phyloP scores from a whole-genome alignment of 2,797 vertebrate species.

The Gymnodraco acuticeps region DNA sequence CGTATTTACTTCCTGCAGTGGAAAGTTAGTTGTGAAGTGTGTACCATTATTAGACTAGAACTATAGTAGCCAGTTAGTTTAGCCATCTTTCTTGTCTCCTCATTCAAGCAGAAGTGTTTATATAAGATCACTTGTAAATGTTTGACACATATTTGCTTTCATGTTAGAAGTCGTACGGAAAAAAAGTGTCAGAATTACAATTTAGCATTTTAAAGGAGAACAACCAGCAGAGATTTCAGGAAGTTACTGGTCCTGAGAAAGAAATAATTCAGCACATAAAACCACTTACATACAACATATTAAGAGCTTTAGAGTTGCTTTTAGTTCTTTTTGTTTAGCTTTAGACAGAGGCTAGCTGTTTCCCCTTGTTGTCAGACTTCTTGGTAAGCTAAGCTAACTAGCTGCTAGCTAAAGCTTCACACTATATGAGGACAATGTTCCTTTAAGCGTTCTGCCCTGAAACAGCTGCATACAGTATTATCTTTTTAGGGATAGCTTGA shows the following conservation, averaged over 20 bases:
- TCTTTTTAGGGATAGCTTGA: slow-evolving; percentile 12
- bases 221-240: background rate
- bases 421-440: background rate
- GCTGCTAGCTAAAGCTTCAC: background rate
- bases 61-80: background rate
- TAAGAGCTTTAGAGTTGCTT: background rate
- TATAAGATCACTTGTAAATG: background rate
- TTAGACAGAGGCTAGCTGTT: background rate
- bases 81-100: background rate
- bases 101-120: background rate
- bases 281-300: background rate
- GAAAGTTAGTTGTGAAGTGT: background rate
- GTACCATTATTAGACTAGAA: background rate
- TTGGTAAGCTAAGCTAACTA: background rate
- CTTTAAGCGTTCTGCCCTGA: slow-evolving; percentile 3
- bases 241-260: background rate
- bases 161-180: background rate
- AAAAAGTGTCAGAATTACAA: background rate
- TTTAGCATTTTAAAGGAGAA: background rate
- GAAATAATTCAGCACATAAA: background rate
- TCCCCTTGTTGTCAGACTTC: background rate
- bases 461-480: slow-evolving; percentile 25
- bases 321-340: background rate
- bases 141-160: background rate
- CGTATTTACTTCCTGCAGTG: background rate